Conservation (phyloP, 2,797 vertebrate genomes). For the Bradypodion ventrale region DNA sequence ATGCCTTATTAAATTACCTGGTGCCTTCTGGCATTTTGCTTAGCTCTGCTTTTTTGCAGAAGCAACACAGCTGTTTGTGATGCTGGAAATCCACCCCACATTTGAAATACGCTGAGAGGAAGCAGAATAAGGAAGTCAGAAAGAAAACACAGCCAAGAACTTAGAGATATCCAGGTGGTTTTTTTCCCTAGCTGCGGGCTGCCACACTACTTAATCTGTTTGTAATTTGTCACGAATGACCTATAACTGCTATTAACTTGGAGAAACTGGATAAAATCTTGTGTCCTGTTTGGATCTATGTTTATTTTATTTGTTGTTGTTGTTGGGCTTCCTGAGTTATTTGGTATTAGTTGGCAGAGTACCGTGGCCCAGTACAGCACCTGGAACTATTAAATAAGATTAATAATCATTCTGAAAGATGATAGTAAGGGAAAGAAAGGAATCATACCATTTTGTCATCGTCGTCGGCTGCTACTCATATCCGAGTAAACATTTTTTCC, state of each 20-base stretch:
- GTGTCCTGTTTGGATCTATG: background rate
- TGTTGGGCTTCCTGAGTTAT: background rate
- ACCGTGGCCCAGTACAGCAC: too few species aligned
- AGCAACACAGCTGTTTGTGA: slow-evolving; percentile 57
- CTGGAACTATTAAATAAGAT: too few species aligned
- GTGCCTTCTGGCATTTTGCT: slow-evolving; percentile 51
- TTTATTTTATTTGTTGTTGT: background rate
- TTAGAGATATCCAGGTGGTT: background rate
- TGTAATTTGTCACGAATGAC: background rate
- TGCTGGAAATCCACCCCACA: background rate
- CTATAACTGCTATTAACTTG: background rate
- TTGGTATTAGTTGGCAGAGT: too few species aligned
- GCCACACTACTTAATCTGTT: background rate
- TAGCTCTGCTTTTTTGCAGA: slow-evolving; percentile 37
- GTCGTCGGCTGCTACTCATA: too few species aligned
- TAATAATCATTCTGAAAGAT: too few species aligned
- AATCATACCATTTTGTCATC: too few species aligned
- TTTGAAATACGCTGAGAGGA: slow-evolving; percentile 41
- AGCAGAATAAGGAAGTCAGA: slow-evolving; percentile 13
- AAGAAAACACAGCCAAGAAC: slow-evolving; percentile 8
- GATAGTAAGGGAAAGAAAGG: too few species aligned
- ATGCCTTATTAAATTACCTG: slow-evolving; percentile 64
- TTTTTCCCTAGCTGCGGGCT: background rate
- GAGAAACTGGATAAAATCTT: background rate
- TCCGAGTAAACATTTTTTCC: too few species aligned